Evolutionary conservation across 1,140 invertebrate genomes (phyloP).

Genomic region (Carposina sasakii): DNA sequence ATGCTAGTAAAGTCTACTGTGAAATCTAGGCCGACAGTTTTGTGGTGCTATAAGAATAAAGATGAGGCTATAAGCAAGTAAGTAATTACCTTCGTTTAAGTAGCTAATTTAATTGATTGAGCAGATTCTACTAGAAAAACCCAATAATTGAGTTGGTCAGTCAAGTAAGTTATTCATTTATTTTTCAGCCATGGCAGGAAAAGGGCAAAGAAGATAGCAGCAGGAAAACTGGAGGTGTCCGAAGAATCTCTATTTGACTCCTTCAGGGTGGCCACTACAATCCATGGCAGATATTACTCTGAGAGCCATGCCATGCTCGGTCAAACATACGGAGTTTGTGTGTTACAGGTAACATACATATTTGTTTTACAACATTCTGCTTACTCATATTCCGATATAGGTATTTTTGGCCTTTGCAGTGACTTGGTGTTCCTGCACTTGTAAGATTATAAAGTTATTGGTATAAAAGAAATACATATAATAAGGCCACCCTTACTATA

Average conservation of each 20-base stretch:
- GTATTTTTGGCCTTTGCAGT: too few relatives aligned
- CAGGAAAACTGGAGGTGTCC: conserved; percentile 91
- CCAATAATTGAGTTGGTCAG: not conserved
- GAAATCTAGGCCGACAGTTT: conserved; percentile 91
- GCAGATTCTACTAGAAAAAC: not conserved
- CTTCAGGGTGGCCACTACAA: conserved; percentile 96
- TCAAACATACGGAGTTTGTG: conserved; percentile 97
- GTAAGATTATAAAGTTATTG: too few relatives aligned
- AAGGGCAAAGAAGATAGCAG: conserved; percentile 92
- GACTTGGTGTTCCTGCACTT: too few relatives aligned
- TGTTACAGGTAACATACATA: conserved; percentile 83
- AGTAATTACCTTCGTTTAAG: conserved; percentile 23
- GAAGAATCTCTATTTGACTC: conserved; percentile 98
- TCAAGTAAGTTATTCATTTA: conserved; percentile 5
- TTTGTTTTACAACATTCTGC: too few relatives aligned
- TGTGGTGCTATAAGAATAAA: conserved; percentile 99
- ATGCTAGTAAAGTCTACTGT: conserved; percentile 96
- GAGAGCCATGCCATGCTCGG: conserved; percentile 99
- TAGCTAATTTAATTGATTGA: not conserved
- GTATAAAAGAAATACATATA: too few relatives aligned
- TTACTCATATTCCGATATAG: too few relatives aligned
- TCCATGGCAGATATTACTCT: conserved; percentile 97
- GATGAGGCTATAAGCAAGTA: conserved; percentile 89
- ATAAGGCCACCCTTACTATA: too few relatives aligned
- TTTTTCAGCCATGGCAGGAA: conserved; percentile 91